Evolutionary conservation across 2,113 vertebrate species (phyloP).

Genomic region (Daubentonia madagascariensis): DNA sequence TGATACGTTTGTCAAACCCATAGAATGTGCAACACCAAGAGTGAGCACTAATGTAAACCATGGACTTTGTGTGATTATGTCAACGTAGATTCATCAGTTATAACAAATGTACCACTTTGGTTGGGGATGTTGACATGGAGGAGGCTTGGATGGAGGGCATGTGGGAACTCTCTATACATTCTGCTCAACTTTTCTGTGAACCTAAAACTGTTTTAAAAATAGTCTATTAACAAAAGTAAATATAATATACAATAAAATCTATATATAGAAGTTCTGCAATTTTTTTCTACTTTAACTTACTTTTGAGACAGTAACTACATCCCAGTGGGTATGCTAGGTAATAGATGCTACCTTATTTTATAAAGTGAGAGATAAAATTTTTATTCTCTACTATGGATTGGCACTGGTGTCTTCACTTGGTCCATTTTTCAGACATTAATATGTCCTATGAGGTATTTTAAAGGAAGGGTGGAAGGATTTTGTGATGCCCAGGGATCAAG

Average conservation of each 20-base stretch:
- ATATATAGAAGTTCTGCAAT: background rate
- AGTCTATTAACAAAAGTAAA: background rate
- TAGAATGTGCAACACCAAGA: background rate
- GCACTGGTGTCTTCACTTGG: background rate
- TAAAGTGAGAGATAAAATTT: background rate
- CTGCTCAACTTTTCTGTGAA: background rate
- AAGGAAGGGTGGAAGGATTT: background rate
- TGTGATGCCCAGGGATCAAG: background rate
- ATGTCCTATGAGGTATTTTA: background rate
- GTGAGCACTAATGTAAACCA: background rate
- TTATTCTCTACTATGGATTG: background rate
- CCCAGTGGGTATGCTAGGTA: background rate
- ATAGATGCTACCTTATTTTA: background rate
- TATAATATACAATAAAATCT: background rate
- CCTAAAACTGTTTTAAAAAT: background rate
- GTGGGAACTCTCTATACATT: background rate
- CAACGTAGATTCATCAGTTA: background rate
- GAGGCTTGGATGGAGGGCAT: background rate
- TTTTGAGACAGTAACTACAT: background rate
- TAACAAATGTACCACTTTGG: too few species aligned
- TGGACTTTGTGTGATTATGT: background rate
- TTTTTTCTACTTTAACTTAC: background rate
- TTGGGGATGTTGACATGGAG: background rate
- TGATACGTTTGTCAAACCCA: background rate
- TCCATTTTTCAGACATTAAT: background rate